Evolutionary conservation across 2,888 invertebrate species (phyloP).

Genomic region (Xylota segnis): DNA sequence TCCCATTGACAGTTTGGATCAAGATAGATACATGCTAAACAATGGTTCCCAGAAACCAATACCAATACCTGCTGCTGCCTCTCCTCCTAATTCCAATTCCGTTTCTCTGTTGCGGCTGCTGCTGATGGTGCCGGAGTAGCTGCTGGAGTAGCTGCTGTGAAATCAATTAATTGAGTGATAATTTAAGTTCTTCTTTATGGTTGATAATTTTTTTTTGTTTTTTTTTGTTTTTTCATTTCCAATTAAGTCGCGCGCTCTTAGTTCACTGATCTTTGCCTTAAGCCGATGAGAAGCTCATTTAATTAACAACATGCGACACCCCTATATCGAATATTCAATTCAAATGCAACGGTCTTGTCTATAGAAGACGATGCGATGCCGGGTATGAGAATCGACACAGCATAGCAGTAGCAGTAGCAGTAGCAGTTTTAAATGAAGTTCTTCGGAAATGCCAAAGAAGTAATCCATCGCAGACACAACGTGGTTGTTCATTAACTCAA

Average conservation of each 20-base stretch:
- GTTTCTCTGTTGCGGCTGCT: slow-evolving; percentile 13
- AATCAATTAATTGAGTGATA: slow-evolving; percentile 74
- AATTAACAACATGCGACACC: slow-evolving; percentile 77
- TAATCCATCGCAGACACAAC: slow-evolving; percentile 60
- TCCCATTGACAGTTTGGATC: slow-evolving; percentile 56
- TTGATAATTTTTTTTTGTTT: slow-evolving; percentile 18
- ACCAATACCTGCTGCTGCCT: slow-evolving; percentile 56
- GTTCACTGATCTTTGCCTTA: slow-evolving; percentile 76
- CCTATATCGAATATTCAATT: slow-evolving; percentile 75
- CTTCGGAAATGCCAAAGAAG: slow-evolving; percentile 61
- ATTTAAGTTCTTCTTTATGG: slow-evolving; percentile 61
- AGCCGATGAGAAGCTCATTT: slow-evolving; percentile 74
- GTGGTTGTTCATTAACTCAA: slow-evolving; percentile 64
- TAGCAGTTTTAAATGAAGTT: slow-evolving; percentile 48
- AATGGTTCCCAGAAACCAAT: slow-evolving; percentile 62
- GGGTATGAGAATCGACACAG: slow-evolving; percentile 50
- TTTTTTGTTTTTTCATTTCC: slow-evolving; percentile 62
- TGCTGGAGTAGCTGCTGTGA: slow-evolving; percentile 40
- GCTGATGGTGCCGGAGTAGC: too few relatives aligned
- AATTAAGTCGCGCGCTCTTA: slow-evolving; percentile 75
- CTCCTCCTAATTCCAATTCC: slow-evolving; percentile 13
- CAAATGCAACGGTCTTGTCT: slow-evolving; percentile 70
- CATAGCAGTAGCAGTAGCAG: slow-evolving; percentile 41
- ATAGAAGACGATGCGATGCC: slow-evolving; percentile 15
- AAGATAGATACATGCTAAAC: slow-evolving; percentile 42